Percentiles rank a stretch among this genome's conserved stretches.
These are phyloP conservation scores for Hephaestus fuliginosus DNA, from an alignment of 2,797 vertebrate species.

Conservation along the genomic window DNA sequence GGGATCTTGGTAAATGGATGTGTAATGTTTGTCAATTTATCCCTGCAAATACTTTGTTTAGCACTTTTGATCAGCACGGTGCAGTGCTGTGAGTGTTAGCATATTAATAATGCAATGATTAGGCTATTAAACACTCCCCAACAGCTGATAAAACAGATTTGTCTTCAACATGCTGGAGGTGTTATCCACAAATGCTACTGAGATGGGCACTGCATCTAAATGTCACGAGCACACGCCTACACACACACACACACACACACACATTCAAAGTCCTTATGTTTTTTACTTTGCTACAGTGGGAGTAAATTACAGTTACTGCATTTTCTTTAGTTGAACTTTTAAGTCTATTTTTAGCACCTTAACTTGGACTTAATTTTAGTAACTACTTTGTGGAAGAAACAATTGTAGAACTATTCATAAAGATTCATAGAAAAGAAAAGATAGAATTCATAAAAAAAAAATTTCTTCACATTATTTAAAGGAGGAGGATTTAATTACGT, in stretches of 20 bases:
- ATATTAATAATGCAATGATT: slow-evolving; percentile 19
- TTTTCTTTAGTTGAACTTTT: neutral
- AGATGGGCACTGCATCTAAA: neutral
- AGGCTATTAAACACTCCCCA: slow-evolving; percentile 2
- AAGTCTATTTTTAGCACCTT: neutral
- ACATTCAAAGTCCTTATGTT: neutral
- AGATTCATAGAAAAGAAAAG: too few relatives aligned
- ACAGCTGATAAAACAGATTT: slow-evolving; percentile 24
- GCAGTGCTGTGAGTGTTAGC: neutral
- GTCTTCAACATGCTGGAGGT: slow-evolving; percentile 3
- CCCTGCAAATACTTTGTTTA: slow-evolving; percentile 6
- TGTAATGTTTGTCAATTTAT: neutral
- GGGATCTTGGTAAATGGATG: neutral
- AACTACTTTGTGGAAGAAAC: neutral
- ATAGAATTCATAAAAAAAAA: too few relatives aligned
- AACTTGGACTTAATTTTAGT: neutral
- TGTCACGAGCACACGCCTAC: neutral
- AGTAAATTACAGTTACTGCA: neutral
- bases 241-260: neutral
- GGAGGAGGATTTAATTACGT: neutral
- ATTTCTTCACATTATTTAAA: neutral
- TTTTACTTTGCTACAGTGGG: neutral
- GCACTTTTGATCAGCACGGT: neutral
- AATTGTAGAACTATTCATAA: neutral
- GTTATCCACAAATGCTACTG: slow-evolving; percentile 15